These are phyloP conservation scores for Apis florea DNA, from an alignment of 1,140 invertebrate species.

Conservation along the genomic window DNA sequence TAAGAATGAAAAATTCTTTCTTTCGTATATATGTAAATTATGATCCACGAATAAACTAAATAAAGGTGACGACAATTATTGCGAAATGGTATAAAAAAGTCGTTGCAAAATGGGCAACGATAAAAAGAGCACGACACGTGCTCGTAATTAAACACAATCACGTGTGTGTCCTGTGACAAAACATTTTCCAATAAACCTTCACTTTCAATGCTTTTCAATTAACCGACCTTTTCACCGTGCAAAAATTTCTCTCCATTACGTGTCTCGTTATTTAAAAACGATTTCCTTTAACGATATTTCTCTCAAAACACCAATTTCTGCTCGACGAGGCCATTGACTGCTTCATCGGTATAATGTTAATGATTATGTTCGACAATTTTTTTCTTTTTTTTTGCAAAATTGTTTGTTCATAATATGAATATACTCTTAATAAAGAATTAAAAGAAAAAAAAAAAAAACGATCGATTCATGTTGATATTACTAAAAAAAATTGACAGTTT, in stretches of 20 bases:
- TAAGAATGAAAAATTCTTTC: no score
- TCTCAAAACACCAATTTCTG: background rate
- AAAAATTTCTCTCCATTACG: conserved; percentile 11
- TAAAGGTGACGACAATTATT: background rate
- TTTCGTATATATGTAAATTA: background rate
- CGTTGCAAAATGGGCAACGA: background rate
- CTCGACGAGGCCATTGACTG: background rate
- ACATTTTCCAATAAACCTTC: conserved; percentile 17
- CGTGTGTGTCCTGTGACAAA: conserved; percentile 6
- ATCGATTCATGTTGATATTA: no score
- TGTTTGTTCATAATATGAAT: no score
- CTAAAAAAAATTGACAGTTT: no score
- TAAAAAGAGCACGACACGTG: background rate
- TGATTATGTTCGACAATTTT: no score
- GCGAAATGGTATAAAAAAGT: background rate
- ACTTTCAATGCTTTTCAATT: conserved; percentile 13
- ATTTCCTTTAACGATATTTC: background rate
- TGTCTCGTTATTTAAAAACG: background rate
- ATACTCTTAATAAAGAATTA: no score
- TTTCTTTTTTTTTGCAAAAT: background rate
- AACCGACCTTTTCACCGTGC: conserved; percentile 7
- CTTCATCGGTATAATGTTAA: background rate
- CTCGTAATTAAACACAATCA: conserved; percentile 21
- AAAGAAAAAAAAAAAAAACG: no score
- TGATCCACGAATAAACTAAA: background rate